Percentiles rank a stretch among this genome's conserved stretches.
Conservation (phyloP, 2,888 invertebrate species). For the Pristionchus japonicus region DNA sequence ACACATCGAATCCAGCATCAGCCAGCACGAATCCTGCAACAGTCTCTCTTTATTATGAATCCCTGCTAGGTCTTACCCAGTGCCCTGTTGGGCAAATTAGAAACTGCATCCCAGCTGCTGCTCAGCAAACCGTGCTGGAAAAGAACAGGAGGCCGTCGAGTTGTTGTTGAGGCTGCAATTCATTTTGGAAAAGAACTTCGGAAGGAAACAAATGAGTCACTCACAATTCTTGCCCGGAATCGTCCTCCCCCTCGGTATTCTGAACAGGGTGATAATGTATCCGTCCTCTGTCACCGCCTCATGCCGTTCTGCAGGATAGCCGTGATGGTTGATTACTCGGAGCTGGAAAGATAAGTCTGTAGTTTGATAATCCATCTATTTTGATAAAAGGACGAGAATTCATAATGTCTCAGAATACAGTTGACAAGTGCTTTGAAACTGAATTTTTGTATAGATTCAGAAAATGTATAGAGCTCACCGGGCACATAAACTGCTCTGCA, state of each 20-base stretch:
- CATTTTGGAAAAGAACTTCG: neutral
- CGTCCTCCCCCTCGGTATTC: neutral
- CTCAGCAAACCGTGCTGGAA: constrained; percentile 9
- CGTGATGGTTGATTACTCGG: constrained; percentile 77
- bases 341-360: constrained; percentile 68
- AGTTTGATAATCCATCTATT: too few species aligned
- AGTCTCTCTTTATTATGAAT: too few species aligned
- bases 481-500: constrained; percentile 29
- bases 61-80: too few species aligned
- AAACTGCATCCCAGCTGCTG: neutral
- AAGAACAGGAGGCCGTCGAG: neutral
- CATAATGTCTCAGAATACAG: neutral
- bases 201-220: neutral
- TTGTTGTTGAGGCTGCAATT: neutral
- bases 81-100: neutral
- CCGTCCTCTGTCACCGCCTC: constrained; percentile 72
- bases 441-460: neutral
- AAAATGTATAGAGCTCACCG: neutral
- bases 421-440: neutral
- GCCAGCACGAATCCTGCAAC: constrained; percentile 12
- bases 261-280: constrained; percentile 23
- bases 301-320: constrained; percentile 78
- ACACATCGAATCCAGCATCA: neutral
- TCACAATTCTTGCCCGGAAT: neutral
- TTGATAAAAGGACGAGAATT: neutral